Base-by-base conservation (phyloP, 1,140 invertebrate genomes). In the Drosophila santomea region DNA sequence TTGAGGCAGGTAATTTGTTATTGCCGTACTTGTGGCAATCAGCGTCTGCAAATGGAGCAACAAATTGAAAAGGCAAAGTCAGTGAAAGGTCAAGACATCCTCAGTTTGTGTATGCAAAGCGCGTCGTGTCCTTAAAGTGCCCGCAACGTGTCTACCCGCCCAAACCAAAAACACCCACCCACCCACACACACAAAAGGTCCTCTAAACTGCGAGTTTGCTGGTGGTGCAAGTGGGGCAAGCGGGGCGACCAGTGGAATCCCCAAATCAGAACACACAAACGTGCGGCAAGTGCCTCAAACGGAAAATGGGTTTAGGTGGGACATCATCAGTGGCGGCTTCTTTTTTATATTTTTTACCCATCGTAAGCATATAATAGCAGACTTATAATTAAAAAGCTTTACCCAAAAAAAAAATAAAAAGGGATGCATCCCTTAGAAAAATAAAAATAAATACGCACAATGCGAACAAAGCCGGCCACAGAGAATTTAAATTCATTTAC, bases 1-100 rank as follows among this genome's bases (percentile, higher is more conserved):
- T 56, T 38, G 60, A 59, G 60, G 60, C 71, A 60, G 74, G 56
- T 80, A 86, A 90, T 80, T 61, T 80, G 74, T 59, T 79, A 86
- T 77, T 80, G 86, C 86, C 73, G 80, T 83, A 58, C 72, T 92
- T 83, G 85, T 91, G 72, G 82, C 89, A 67, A 84, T 82, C 68
- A 86, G 79, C 73, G 89, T 91, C 71, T 93, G 91, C 20, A 85
- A 88, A 59, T 51, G 62, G 60, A 68, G 48, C 60, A 74, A 64
- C 47, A 66, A 78, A 68, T 71, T 69, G 64, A 51, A 78, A 64
- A 64, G 48, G 17, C 44, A 74, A 78, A 86, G 69, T 75, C 62
- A 80, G 44, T 55, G 17, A 71, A 77, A 61, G 68, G 41, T 80
- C 74, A 69, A 51, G 60, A 61, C 15, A 39, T 55, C 14, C 32